These are phyloP conservation scores for Phymorhynchus buccinoides DNA, from an alignment of 1,140 invertebrate genomes.

Conservation along the genomic window DNA sequence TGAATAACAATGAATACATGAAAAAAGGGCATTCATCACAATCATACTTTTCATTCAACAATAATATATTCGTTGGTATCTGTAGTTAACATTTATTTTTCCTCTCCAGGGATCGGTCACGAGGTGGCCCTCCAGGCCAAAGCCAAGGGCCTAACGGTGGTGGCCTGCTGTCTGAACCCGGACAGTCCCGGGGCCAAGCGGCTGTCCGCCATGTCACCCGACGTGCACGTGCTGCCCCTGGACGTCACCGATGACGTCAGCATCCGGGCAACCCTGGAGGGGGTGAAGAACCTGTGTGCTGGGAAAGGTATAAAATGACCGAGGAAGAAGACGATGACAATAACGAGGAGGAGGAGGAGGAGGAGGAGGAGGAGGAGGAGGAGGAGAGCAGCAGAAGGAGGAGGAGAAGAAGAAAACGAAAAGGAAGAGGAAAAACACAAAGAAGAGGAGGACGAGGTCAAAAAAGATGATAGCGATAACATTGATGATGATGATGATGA, in stretches of 20 bases:
- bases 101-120: conserved; percentile 38
- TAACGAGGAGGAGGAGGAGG: no score
- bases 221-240: conserved; percentile 41
- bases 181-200: conserved; percentile 32
- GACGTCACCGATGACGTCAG: conserved; percentile 42
- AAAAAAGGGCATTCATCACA: background rate
- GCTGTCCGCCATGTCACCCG: background rate
- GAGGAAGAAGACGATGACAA: no score
- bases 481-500: background rate
- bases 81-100: background rate
- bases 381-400: background rate
- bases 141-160: conserved; percentile 34
- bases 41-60: no score
- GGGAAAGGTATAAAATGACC: background rate
- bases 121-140: conserved; percentile 1
- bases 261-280: background rate
- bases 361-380: no score
- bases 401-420: no score
- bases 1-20: background rate
- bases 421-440: no score
- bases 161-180: conserved; percentile 36
- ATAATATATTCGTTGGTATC: background rate
- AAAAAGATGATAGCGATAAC: background rate
- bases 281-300: conserved; percentile 19
- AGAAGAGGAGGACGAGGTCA: no score